Evolutionary conservation across 2,113 vertebrate genomes (phyloP), one percentile per base, ranked within the genome.

Genomic region (Melanocharis versteri): DNA sequence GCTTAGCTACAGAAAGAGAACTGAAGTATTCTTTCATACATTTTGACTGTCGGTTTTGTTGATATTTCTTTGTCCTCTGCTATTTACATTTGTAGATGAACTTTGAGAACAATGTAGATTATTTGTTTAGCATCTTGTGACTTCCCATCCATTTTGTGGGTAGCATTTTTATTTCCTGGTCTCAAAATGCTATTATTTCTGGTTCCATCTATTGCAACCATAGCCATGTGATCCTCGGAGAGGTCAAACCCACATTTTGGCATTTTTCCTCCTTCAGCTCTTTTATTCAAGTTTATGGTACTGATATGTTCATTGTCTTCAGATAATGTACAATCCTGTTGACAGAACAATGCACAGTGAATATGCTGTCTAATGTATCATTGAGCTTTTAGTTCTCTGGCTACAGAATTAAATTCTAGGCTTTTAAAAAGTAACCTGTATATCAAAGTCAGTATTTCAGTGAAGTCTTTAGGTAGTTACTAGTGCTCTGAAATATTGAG

Each of bases 271-370:
- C 84, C 94, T 95, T 96, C 95, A 96, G 92, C 64, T 86, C 44
- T 94, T 93, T 89, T 83, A 81, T 94, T 94, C 94, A 83, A 94
- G n/a, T 89, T 95, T 94, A 84, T 92, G 53, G 26, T 94, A 87
- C 89, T 95, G 80, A 53, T 96, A 79, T 23, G 72, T 75, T 92
- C 87, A 93, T 97, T 96, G 94, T 96, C 92, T 96, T 93, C 85
- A 91, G 64, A 96, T 88, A 96, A 95, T 95, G 85, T 88, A 42
- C 65, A 72, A 69, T 95, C 87, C 91, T 94, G 69, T 95, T 13
- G 15, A 75, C 76, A 94, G 90, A 94, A 96, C 94, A 96, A 96
- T 96, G 87, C 82, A 97, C 95, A 97, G 93, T 94, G 87, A 93
- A 91, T 94, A 83, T 80, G 54, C 94, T 96, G 91, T 95, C 58